Evolutionary conservation across 2,888 invertebrate genomes (phyloP), one percentile per base, ranked within the genome.

Genomic region (Volucella zonaria): DNA sequence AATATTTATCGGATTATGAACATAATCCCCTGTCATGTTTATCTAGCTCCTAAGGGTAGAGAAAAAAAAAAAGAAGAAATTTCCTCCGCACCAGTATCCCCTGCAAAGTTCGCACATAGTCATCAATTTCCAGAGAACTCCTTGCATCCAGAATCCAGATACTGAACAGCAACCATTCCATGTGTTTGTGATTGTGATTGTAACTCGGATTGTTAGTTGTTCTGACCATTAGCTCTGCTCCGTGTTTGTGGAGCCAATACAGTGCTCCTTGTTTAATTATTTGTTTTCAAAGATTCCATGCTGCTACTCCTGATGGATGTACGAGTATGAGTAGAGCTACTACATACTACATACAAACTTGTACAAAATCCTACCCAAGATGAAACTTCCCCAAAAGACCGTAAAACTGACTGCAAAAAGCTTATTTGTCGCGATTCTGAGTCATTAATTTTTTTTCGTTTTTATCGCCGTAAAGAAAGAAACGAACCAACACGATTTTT

Each of bases 1-100:
- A 85, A 85, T 85, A 85, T 85, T 85, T 85, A 85, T 85, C 56
- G 85, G 81, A 71, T 76, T 76, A 85, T 81, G 71, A 80, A 52
- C 85, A 76, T 85, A 81, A 81, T 76, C 76, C 71, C 80, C 45
- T 73, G 73, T 83, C 80, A 70, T 83, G 80, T 80, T 81, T 77
- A 73, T 81, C 73, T 68, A 64, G 56, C 42, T 54, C 49, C 73
- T 73, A n/a, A 66, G 38, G 61, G 47, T 58, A 62, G 43, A 67
- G n/a, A 12, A 15, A 43, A 42, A 49, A 49, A 10, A 59, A 43
- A 49, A 10, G 52, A 31, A 6, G 0, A 6, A 68, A 56, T 61
- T 67, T 64, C 6, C 47, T 73, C 47, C 67, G 2, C 47, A 54
- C 54, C 66, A 59, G 51, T 51, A 68, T 71, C 47, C 47, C 38